phyloP scores from a whole-genome alignment of 2,888 invertebrate species.

The Scelioninae gen. 1 region DNA sequence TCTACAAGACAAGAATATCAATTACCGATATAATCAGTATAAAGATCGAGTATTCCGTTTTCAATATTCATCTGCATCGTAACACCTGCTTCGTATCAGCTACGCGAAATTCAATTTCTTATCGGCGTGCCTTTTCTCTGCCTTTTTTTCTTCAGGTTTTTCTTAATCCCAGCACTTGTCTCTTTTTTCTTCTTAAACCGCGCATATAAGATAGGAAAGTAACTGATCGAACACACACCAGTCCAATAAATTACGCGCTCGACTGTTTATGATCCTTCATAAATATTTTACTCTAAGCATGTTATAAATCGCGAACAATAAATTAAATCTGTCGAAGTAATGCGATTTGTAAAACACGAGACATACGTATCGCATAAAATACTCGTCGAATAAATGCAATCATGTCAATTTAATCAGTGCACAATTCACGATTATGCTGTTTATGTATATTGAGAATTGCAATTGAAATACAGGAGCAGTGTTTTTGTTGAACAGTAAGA shows the following conservation, averaged over 20 bases:
- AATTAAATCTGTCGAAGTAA: conserved; percentile 25
- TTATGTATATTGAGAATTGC: background rate
- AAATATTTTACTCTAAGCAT: conserved; percentile 32
- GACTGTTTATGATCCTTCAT: conserved; percentile 49
- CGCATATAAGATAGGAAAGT: conserved; percentile 22
- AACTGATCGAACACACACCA: conserved; percentile 22
- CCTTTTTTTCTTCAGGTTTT: background rate
- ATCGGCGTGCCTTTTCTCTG: conserved; percentile 7
- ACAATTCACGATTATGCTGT: too few species aligned
- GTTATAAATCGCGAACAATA: conserved; percentile 33
- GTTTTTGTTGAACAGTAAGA: too few species aligned
- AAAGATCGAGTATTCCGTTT: conserved; percentile 35
- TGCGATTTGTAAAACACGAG: conserved; percentile 15
- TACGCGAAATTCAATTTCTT: conserved; percentile 44
- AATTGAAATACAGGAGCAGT: too few species aligned
- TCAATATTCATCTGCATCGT: conserved; percentile 13
- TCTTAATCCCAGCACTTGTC: conserved; percentile 27
- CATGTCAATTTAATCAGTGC: conserved; percentile 18
- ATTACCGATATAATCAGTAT: conserved; percentile 22
- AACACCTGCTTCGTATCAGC: conserved; percentile 29
- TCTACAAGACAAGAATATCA: conserved; percentile 29
- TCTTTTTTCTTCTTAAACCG: conserved; percentile 21
- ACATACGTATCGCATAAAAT: conserved; percentile 6
- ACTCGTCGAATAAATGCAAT: conserved; percentile 19
- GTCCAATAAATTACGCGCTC: conserved; percentile 37